Evolutionary conservation across 2,888 invertebrate species (phyloP), one percentile per base, ranked within the genome.

Genomic region (Loripinus fragilis): DNA sequence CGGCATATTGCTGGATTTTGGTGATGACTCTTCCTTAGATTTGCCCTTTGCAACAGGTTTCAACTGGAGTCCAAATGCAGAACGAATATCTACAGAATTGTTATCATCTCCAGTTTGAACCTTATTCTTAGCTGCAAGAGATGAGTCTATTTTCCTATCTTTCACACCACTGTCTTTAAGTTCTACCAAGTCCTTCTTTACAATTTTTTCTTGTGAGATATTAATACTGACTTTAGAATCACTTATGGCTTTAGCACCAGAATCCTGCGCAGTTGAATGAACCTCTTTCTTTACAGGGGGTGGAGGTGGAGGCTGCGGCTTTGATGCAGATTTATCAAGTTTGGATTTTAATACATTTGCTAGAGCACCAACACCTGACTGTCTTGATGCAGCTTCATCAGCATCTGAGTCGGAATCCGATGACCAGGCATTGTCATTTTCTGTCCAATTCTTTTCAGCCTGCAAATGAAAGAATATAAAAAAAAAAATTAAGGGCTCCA

Each of bases 341-440:
- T 76, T 85, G 23, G 80, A 20, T 65, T 83, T 85, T 38, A 86
- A 67, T 15, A 80, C 81, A 74, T 55, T 76, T 8, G 85, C 78
- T 2, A 86, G 65, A n/a, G 78, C 83, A n/a, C 78, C 74, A 0
- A 74, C 20, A 12, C 75, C 33, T 17, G 75, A 71, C 0, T 80
- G 72, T n/a, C 67, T 35, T 38, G 45, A 35, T 35, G 50, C 50
- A 55, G 74, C 70, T 10, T 72, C 73, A 12, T 67, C 38, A 17
- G 17, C 41, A 17, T 60, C 60, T 33, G 60, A 60, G 2, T 60
- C 60, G 3, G 33, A 60, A 20, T 60, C 60, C 3, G 33, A 60
- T 20, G 30, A 17, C 12, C 23, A 55, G 23, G 3, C 33, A 33
- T 60, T 33, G 8, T 3, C 33, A 17, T 12, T 5, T 20, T 45